These are phyloP conservation scores for Dromococcyx pavoninus DNA, from an alignment of 2,797 vertebrate genomes.

Conservation along the genomic window DNA sequence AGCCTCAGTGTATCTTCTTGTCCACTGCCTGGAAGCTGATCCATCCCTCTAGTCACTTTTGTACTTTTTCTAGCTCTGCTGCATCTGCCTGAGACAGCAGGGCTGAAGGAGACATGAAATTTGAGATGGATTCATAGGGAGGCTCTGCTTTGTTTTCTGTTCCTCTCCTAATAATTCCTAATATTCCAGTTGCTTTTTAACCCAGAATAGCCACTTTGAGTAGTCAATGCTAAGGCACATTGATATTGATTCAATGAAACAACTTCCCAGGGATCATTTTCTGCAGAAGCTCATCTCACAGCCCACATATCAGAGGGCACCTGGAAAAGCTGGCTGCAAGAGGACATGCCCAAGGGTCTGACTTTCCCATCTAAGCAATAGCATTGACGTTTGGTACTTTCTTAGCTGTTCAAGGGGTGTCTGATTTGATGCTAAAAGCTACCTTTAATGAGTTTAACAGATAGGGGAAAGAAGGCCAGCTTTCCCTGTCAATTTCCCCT, in stretches of 20 bases:
- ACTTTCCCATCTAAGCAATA: neutral
- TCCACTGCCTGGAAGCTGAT: neutral
- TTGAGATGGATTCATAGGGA: neutral
- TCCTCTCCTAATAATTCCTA: slow-evolving; percentile 16
- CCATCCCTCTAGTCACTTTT: neutral
- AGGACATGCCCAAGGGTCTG: fast-evolving
- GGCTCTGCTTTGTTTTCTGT: slow-evolving; percentile 19
- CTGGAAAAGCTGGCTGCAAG: neutral
- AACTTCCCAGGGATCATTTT: neutral
- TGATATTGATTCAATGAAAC: neutral
- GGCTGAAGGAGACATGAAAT: neutral
- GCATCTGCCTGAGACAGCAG: neutral
- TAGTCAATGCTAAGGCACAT: neutral
- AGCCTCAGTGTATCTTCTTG: neutral
- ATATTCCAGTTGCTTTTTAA: slow-evolving; percentile 12
- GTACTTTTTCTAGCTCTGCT: neutral
- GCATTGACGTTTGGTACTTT: neutral
- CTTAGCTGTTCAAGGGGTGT: neutral
- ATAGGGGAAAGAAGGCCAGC: neutral
- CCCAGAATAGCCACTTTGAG: neutral
- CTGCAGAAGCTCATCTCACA: neutral
- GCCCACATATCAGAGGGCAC: fast-evolving
- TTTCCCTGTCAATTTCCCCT: neutral
- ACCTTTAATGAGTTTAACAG: slow-evolving; percentile 5
- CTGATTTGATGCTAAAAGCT: neutral